Evolutionary conservation across 37 sponge, comb jelly and placozoan genomes (phyloP).

Genomic region (Crambe crambe): DNA sequence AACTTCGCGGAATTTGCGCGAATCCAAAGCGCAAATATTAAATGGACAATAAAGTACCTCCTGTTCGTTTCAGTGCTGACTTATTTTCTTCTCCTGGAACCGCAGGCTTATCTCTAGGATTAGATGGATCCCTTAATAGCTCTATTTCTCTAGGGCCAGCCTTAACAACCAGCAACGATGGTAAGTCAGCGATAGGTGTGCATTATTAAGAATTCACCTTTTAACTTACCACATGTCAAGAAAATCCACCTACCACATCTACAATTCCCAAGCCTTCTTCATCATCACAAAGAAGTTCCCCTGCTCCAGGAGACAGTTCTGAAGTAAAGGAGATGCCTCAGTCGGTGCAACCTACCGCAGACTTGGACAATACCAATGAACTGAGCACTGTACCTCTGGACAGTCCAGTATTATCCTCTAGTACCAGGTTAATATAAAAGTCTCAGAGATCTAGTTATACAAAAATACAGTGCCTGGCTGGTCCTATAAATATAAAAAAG

Average conservation of each 20-base stretch:
- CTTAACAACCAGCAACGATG: not conserved
- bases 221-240: not conserved
- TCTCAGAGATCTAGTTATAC: not conserved
- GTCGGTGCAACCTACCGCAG: no score
- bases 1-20: no score
- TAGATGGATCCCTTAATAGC: not conserved
- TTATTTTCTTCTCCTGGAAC: slow-evolving; percentile 28
- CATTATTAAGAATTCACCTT: not conserved
- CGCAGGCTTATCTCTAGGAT: not conserved
- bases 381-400: slow-evolving; percentile 64
- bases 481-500: no score
- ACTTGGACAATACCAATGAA: not conserved
- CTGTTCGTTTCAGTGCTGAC: slow-evolving; percentile 18
- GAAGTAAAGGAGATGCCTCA: not conserved
- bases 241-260: not conserved
- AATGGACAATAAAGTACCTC: not conserved
- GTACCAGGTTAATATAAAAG: not conserved
- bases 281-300: not conserved
- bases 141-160: not conserved
- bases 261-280: not conserved
- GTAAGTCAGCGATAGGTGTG: not conserved
- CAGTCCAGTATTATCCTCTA: slow-evolving; percentile 15
- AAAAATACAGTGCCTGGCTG: no score
- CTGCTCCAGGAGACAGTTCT: not conserved
- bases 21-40: no score